phyloP scores from a whole-genome alignment of 2,797 vertebrate species.

The Bucorvus abyssinicus region DNA sequence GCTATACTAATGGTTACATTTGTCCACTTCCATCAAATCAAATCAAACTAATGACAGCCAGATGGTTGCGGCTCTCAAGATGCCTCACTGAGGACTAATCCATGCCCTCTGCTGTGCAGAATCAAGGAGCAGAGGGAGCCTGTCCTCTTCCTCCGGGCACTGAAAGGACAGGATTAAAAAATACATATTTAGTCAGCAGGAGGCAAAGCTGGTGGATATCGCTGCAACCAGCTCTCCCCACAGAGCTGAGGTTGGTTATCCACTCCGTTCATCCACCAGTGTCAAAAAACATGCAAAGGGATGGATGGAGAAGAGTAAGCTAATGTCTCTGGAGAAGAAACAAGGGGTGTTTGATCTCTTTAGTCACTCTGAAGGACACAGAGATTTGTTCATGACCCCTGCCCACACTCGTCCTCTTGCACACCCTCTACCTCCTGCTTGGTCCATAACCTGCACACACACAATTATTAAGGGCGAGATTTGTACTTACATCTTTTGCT shows the following conservation, averaged over 20 bases:
- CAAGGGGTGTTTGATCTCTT: neutral
- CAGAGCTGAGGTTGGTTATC: neutral
- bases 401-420: neutral
- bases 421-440: neutral
- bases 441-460: accelerated
- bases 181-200: neutral
- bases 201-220: neutral
- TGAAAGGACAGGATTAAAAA: neutral
- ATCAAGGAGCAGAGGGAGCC: neutral
- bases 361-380: neutral
- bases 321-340: neutral
- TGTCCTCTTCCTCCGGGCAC: neutral
- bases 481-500: neutral
- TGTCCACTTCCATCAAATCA: conserved; percentile 59
- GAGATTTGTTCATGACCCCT: neutral
- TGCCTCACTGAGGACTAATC: conserved; percentile 46
- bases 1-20: conserved; percentile 56
- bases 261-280: accelerated
- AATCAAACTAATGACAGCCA: conserved; percentile 48
- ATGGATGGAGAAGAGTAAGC: neutral
- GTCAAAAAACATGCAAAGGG: neutral
- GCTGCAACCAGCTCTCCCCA: neutral
- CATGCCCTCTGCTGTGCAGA: neutral
- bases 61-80: conserved; percentile 47
- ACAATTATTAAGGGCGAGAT: neutral